Conservation (phyloP, 2,888 invertebrate genomes). For the Tachystola acroxantha region DNA sequence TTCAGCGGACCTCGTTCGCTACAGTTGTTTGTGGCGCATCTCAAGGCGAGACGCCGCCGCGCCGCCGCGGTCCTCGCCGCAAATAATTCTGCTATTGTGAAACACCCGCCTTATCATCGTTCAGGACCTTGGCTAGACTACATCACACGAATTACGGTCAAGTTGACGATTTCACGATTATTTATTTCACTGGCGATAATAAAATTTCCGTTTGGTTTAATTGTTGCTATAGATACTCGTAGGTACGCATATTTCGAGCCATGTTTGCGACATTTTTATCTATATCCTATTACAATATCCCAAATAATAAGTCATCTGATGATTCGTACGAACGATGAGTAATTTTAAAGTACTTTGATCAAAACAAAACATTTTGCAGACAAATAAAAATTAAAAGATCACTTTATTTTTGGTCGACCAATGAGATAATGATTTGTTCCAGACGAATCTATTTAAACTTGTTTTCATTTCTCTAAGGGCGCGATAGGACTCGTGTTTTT, state of each 20-base stretch:
- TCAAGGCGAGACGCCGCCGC: conserved; percentile 62
- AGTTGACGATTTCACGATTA: conserved; percentile 73
- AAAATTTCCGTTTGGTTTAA: conserved; percentile 36
- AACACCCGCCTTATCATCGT: conserved; percentile 64
- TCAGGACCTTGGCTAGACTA: conserved; percentile 64
- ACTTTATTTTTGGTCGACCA: too few relatives aligned
- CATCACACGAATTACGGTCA: conserved; percentile 77
- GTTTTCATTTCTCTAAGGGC: too few relatives aligned
- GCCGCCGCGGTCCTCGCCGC: conserved; percentile 72
- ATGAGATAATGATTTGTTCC: too few relatives aligned
- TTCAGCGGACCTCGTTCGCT: conserved; percentile 59
- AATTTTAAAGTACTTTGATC: too few relatives aligned
- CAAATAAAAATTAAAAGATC: too few relatives aligned
- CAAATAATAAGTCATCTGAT: not conserved
- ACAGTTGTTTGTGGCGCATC: conserved; percentile 73
- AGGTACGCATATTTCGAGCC: too few relatives aligned
- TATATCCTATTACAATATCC: not conserved
- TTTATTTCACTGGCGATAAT: conserved; percentile 53
- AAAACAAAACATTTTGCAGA: too few relatives aligned
- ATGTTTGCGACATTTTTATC: not conserved
- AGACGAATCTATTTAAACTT: too few relatives aligned
- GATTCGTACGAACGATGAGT: not conserved
- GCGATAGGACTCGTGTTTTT: conserved; percentile 39
- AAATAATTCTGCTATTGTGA: conserved; percentile 78
- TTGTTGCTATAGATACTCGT: not conserved